Conservation (phyloP, 35 echinoderm and acorn worm genomes). For the Lytechinus variegatus region DNA sequence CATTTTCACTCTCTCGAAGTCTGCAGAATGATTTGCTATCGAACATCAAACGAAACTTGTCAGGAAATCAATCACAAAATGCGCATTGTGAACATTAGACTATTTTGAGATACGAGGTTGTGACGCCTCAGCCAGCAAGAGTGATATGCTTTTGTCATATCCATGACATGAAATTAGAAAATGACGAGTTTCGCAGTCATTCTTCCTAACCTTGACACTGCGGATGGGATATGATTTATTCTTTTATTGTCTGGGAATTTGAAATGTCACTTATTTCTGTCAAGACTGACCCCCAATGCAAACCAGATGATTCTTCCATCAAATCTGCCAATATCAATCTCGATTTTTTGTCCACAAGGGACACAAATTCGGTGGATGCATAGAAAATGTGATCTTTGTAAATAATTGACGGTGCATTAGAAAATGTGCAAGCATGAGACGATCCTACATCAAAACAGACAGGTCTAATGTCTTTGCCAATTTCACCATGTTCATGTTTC, state of each 20-base stretch:
- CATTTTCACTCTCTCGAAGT: no score
- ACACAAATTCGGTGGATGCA: not conserved
- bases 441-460: not conserved
- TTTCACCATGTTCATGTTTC: not conserved
- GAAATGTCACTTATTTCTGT: slow-evolving; percentile 4
- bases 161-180: slow-evolving; percentile 13
- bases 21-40: no score
- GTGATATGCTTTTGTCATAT: not conserved
- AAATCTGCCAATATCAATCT: not conserved
- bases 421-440: not conserved
- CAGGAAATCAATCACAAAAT: no score
- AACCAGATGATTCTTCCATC: not conserved
- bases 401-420: not conserved
- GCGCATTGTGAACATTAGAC: no score
- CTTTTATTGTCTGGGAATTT: not conserved
- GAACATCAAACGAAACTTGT: no score
- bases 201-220: not conserved
- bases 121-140: no score
- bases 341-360: not conserved
- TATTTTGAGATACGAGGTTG: no score
- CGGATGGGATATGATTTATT: not conserved
- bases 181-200: slow-evolving; percentile 10
- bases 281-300: not conserved
- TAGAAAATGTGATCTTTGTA: not conserved
- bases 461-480: not conserved